A percentile compares a stretch with the other conserved stretches of the same genome.
These are phyloP conservation scores for Oncopeltus fasciatus DNA, from an alignment of 1,140 invertebrate species.

Conservation along the genomic window DNA sequence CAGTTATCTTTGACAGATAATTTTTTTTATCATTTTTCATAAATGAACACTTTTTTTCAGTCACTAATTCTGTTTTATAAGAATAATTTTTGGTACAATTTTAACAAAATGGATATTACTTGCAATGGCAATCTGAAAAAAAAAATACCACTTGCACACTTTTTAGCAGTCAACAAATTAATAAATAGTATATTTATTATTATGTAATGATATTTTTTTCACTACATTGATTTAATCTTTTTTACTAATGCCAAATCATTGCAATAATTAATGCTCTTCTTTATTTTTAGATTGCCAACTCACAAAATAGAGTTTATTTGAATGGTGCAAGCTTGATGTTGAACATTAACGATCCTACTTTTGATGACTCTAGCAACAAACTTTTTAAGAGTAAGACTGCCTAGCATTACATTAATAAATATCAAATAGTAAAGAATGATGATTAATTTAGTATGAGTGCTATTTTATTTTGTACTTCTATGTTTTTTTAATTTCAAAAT, in stretches of 20 bases:
- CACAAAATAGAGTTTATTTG: constrained; percentile 89
- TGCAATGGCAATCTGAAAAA: too few relatives aligned
- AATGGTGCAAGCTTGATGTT: constrained; percentile 88
- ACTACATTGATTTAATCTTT: neutral
- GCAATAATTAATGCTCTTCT: neutral
- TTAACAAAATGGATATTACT: too few relatives aligned
- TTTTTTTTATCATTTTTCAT: too few relatives aligned
- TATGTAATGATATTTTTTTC: too few relatives aligned
- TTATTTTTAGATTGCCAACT: constrained; percentile 61
- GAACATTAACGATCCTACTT: constrained; percentile 86
- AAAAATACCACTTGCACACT: too few relatives aligned
- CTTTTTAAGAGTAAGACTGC: constrained; percentile 31
- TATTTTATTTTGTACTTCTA: neutral
- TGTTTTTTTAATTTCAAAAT: neutral
- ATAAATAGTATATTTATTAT: too few relatives aligned
- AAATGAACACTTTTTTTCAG: too few relatives aligned
- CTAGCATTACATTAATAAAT: neutral
- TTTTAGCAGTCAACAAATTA: too few relatives aligned
- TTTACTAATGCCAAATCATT: neutral
- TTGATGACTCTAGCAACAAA: constrained; percentile 75
- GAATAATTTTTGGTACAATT: too few relatives aligned
- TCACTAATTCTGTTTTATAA: too few relatives aligned
- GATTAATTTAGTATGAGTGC: neutral
- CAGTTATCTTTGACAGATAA: too few relatives aligned
- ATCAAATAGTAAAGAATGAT: neutral